These are phyloP conservation scores for Hirudinaria manillensis DNA, from an alignment of 2,888 invertebrate genomes.

Conservation along the genomic window DNA sequence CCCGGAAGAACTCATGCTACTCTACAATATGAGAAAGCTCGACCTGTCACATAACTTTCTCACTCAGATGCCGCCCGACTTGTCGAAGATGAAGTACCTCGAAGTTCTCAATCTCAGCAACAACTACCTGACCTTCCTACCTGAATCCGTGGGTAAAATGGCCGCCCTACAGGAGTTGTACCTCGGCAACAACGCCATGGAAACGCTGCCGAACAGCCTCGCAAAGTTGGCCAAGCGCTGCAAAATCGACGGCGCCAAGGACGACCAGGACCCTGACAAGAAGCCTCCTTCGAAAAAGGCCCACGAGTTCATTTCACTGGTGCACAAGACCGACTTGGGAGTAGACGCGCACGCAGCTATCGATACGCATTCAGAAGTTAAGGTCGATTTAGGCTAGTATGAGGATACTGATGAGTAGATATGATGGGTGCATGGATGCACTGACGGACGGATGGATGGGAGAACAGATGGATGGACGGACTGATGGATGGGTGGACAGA, in stretches of 20 bases:
- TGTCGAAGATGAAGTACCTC: constrained; percentile 57
- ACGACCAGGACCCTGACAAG: constrained; percentile 14
- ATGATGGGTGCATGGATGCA: too few relatives aligned
- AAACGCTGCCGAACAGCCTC: constrained; percentile 48
- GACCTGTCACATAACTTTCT: constrained; percentile 49
- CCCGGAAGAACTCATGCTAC: constrained; percentile 38
- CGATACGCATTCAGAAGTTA: too few relatives aligned
- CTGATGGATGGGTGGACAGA: too few relatives aligned
- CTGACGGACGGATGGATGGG: too few relatives aligned
- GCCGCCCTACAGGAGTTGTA: constrained; percentile 46
- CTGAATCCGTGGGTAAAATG: constrained; percentile 50
- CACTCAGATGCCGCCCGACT: constrained; percentile 43
- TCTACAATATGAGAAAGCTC: constrained; percentile 39
- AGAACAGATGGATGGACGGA: too few relatives aligned
- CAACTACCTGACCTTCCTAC: constrained; percentile 66
- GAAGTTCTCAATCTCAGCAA: constrained; percentile 72
- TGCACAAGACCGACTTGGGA: background rate
- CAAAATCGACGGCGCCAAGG: constrained; percentile 36
- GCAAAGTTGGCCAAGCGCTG: constrained; percentile 47
- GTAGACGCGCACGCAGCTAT: background rate
- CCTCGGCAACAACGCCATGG: constrained; percentile 50
- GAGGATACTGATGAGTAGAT: too few relatives aligned
- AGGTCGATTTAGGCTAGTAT: too few relatives aligned
- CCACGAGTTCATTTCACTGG: background rate
- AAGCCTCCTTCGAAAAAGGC: constrained; percentile 6